A percentile compares a stretch with the other conserved stretches of the same genome.
These are phyloP conservation scores for Euthynnus affinis DNA, from an alignment of 2,797 vertebrate genomes.

Conservation along the genomic window DNA sequence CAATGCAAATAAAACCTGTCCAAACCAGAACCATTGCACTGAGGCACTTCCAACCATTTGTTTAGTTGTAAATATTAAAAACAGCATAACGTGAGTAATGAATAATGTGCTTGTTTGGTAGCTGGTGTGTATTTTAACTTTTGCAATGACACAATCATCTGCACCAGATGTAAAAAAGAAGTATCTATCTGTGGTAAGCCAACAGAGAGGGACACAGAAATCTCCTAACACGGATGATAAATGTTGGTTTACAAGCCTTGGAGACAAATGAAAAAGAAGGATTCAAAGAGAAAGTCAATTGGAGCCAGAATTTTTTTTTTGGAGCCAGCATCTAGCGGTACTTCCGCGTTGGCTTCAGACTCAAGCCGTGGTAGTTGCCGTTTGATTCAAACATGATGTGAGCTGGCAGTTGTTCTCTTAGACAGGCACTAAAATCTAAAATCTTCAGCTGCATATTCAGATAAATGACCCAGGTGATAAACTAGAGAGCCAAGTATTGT, in stretches of 20 bases:
- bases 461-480: background rate
- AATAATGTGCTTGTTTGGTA: background rate
- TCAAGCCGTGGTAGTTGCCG: no score
- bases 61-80: background rate
- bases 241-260: background rate
- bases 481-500: background rate
- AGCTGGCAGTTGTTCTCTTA: background rate
- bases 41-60: background rate
- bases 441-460: background rate
- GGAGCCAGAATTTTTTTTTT: no score
- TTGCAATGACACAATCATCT: background rate
- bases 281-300: no score
- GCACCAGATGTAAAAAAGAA: slow-evolving; percentile 1
- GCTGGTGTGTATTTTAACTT: background rate
- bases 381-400: background rate
- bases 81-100: background rate
- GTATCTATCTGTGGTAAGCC: background rate
- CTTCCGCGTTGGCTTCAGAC: no score
- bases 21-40: background rate
- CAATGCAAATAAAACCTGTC: background rate
- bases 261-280: background rate
- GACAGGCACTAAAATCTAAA: background rate
- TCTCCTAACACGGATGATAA: background rate
- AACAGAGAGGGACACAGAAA: background rate
- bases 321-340: no score